Evolutionary conservation across 2,113 vertebrate genomes (phyloP).

Genomic region (Pogona vitticeps): DNA sequence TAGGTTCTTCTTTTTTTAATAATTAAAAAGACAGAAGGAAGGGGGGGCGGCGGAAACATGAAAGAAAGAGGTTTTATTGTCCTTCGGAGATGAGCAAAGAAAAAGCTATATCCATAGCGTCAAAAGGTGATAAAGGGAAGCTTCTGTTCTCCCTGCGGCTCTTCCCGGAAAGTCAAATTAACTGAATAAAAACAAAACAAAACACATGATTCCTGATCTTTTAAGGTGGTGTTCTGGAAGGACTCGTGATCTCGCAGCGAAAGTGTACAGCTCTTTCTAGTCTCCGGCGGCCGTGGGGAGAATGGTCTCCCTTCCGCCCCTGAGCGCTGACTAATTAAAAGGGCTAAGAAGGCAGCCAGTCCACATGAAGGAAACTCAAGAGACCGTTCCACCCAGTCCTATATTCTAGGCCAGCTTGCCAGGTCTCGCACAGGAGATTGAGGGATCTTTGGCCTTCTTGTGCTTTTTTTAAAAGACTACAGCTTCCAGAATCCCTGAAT

Average conservation of each 20-base stretch:
- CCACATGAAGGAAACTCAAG: too few relatives aligned
- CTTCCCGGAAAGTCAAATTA: constrained; percentile 77
- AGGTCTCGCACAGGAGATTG: constrained; percentile 2
- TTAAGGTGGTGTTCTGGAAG: constrained; percentile 63
- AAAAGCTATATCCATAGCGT: constrained; percentile 75
- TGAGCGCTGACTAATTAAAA: not conserved
- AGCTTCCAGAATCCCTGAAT: too few relatives aligned
- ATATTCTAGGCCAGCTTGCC: rapidly evolving
- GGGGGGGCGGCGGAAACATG: constrained; percentile 31
- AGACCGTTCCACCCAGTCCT: too few relatives aligned
- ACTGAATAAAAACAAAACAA: constrained; percentile 62
- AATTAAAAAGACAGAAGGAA: constrained; percentile 40
- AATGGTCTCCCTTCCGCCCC: constrained; percentile 33
- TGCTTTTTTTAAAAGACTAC: not conserved
- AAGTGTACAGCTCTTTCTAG: constrained; percentile 57
- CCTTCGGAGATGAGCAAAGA: constrained; percentile 77
- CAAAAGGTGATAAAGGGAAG: constrained; percentile 78
- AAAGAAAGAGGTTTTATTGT: constrained; percentile 68
- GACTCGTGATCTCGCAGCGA: constrained; percentile 54
- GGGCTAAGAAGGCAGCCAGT: too few relatives aligned
- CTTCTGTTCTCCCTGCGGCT: not conserved
- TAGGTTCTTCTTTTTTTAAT: constrained; percentile 54
- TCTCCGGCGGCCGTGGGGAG: constrained; percentile 37
- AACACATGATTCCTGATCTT: too few relatives aligned
- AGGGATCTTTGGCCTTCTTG: not conserved